Evolutionary conservation across 2,113 vertebrate species (phyloP).

Genomic region (Pogonocichla stellata): DNA sequence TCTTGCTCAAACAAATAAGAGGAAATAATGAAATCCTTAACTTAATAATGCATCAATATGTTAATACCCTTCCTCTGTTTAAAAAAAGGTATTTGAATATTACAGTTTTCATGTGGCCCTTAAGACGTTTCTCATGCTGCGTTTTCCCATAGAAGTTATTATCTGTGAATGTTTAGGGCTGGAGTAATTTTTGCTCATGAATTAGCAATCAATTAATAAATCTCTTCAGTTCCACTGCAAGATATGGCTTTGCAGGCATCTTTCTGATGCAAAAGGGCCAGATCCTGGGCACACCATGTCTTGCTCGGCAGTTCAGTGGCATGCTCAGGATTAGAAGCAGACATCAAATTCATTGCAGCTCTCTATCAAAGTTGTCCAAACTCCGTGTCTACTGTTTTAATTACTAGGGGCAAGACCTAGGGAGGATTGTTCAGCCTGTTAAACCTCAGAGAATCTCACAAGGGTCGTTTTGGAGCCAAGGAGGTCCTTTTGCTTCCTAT

Average conservation of each 20-base stretch:
- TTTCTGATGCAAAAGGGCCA: background rate
- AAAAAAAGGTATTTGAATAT: background rate
- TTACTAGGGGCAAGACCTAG: rapidly evolving
- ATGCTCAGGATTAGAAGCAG: background rate
- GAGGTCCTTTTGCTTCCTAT: background rate
- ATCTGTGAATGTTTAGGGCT: background rate
- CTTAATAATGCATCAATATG: background rate
- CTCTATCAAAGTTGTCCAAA: background rate
- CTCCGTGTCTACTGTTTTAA: background rate
- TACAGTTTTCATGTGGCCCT: background rate
- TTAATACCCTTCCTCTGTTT: background rate
- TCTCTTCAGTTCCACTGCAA: background rate
- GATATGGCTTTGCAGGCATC: background rate
- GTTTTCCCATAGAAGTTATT: background rate
- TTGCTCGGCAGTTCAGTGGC: background rate
- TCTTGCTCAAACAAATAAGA: background rate
- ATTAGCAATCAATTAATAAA: background rate
- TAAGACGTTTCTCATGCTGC: background rate
- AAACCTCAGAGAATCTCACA: background rate
- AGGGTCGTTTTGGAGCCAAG: background rate
- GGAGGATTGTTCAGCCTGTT: background rate
- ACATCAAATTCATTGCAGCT: background rate
- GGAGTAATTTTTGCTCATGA: background rate
- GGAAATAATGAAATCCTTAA: background rate
- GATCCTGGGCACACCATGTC: rapidly evolving